Percentiles rank a stretch among this genome's conserved stretches.
phyloP scores from a whole-genome alignment of 2,113 vertebrate genomes.

The Acrocephalus kingi region DNA sequence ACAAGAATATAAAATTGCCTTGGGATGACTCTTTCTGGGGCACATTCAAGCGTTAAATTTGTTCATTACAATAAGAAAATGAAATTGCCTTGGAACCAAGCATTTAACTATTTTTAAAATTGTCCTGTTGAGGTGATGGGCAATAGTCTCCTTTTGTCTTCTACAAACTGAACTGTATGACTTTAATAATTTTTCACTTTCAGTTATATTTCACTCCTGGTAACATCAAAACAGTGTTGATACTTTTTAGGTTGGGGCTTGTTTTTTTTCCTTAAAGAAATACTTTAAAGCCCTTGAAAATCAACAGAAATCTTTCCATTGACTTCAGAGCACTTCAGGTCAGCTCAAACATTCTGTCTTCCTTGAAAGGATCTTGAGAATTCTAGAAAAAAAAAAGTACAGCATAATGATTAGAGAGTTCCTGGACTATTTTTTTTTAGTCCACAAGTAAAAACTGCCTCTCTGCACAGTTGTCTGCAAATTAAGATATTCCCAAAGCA shows the following conservation, averaged over 20 bases:
- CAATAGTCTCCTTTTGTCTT: not conserved
- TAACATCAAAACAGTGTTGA: not conserved
- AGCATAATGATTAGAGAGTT: not conserved
- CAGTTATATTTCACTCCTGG: not conserved
- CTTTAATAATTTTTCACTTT: constrained; percentile 4
- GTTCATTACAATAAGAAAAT: constrained; percentile 67
- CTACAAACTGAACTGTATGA: not conserved
- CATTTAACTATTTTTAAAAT: constrained; percentile 42
- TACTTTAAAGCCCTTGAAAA: not conserved
- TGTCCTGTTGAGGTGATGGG: not conserved
- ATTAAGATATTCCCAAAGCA: not conserved
- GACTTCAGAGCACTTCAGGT: not conserved
- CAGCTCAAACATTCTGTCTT: not conserved
- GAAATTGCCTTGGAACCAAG: constrained; percentile 48
- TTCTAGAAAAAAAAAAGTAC: not conserved
- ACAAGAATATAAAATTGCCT: constrained; percentile 57
- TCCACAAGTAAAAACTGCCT: not conserved
- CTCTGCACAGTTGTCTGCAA: not conserved
- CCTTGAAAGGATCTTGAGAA: not conserved
- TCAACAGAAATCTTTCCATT: not conserved
- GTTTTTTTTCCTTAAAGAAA: not conserved
- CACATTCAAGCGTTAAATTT: constrained; percentile 61
- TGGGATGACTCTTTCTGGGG: constrained; percentile 44
- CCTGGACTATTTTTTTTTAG: not conserved
- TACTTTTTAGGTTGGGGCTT: not conserved